Percentiles rank a stretch among this genome's conserved stretches.
Evolutionary conservation across 35 echinoderm and acorn worm genomes (phyloP).

Genomic region (Anneissia japonica): DNA sequence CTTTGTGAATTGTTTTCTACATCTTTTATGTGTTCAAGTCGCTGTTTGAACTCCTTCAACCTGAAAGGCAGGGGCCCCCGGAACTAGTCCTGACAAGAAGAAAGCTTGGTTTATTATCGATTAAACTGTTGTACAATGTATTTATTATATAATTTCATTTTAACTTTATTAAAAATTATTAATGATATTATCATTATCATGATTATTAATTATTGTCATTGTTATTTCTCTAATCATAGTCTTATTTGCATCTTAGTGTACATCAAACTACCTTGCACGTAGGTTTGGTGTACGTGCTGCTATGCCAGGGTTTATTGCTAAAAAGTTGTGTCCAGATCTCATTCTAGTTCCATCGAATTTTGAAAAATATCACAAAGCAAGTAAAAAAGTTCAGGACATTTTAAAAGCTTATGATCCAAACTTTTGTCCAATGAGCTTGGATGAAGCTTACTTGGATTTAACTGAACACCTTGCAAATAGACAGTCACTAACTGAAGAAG

Average conservation of each 20-base stretch:
- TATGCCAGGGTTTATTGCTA: slow-evolving; percentile 97
- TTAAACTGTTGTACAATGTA: no score
- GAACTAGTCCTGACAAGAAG: no score
- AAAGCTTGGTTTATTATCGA: no score
- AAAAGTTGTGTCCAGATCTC: slow-evolving; percentile 90
- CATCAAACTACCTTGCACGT: slow-evolving; percentile 87
- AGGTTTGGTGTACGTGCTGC: slow-evolving; percentile 83
- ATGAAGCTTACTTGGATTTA: slow-evolving; percentile 92
- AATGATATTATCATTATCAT: no score
- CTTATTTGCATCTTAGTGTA: slow-evolving; percentile 46
- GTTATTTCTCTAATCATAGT: no score
- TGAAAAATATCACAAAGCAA: slow-evolving; percentile 77
- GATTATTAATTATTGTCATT: no score
- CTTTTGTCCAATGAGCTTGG: slow-evolving; percentile 79
- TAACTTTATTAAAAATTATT: no score
- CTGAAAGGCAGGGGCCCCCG: no score
- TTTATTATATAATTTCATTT: no score
- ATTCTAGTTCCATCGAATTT: slow-evolving; percentile 67
- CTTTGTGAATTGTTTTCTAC: no score
- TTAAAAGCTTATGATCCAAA: slow-evolving; percentile 85
- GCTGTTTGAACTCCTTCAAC: no score
- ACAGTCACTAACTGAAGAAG: slow-evolving; percentile 27
- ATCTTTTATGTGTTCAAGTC: no score
- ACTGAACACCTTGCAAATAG: slow-evolving; percentile 70
- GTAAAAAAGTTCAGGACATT: slow-evolving; percentile 71